Conservation (phyloP, 2,797 vertebrate species). For the Glyptemys insculpta region DNA sequence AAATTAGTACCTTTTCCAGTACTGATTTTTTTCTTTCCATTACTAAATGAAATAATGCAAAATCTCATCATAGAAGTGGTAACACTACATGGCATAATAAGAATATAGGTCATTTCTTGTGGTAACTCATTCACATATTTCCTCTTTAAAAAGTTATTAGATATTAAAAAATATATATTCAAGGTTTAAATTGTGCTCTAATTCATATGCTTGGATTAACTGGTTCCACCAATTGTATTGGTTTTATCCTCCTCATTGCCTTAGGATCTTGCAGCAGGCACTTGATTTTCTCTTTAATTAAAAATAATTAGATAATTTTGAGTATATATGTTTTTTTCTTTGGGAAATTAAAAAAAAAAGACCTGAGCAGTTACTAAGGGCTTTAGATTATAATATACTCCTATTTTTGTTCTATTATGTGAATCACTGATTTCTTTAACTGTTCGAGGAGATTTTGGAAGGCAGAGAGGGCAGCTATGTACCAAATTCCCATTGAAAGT, state of each 20-base stretch:
- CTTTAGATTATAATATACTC: background rate
- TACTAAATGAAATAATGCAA: background rate
- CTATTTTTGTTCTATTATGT: background rate
- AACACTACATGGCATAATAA: background rate
- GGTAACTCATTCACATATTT: background rate
- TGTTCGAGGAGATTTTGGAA: background rate
- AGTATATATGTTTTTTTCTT: background rate
- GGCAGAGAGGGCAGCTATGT: rapidly evolving
- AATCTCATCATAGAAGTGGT: background rate
- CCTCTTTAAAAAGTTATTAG: background rate
- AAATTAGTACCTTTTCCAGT: background rate
- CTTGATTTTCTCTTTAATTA: background rate
- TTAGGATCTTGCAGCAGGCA: background rate
- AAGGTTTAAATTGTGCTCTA: background rate
- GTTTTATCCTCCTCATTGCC: background rate
- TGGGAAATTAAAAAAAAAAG: background rate
- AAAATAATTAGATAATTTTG: background rate
- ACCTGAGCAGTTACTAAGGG: background rate
- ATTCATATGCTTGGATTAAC: background rate
- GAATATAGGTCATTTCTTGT: background rate
- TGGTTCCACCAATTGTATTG: background rate
- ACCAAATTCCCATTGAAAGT: background rate
- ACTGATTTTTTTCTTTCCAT: background rate
- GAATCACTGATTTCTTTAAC: background rate
- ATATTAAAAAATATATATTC: background rate